Evolutionary conservation across 2,888 invertebrate species (phyloP).

Genomic region (Eupelmus urozonus): DNA sequence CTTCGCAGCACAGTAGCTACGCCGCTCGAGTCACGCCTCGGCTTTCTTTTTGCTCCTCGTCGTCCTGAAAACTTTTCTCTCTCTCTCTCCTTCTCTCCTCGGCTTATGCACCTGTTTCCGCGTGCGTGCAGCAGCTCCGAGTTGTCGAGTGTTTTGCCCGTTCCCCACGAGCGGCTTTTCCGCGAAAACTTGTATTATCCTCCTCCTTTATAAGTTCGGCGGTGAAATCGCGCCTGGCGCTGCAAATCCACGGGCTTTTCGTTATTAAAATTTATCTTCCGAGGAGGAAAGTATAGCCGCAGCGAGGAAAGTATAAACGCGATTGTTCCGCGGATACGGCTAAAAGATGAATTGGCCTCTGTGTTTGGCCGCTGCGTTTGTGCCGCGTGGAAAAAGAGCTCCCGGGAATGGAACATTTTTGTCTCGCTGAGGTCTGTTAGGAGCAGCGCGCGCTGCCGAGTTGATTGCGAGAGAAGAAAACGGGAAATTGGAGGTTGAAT

Average conservation of each 20-base stretch:
- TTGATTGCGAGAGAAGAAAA: too few species aligned
- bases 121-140: slow-evolving; percentile 27
- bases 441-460: too few species aligned
- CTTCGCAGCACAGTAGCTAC: neutral
- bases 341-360: too few species aligned
- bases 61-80: neutral
- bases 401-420: too few species aligned
- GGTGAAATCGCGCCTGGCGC: slow-evolving; percentile 15
- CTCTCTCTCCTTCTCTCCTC: neutral
- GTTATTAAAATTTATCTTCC: slow-evolving; percentile 36
- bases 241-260: slow-evolving; percentile 15
- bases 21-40: slow-evolving; percentile 15
- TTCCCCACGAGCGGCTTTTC: slow-evolving; percentile 7
- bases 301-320: neutral
- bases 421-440: too few species aligned
- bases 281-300: neutral
- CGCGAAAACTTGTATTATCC: neutral
- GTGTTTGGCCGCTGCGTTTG: too few species aligned
- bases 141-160: neutral
- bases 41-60: slow-evolving; percentile 34
- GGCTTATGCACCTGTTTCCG: slow-evolving; percentile 25
- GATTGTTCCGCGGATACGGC: neutral
- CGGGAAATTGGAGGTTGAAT: too few species aligned
- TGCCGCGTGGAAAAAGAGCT: too few species aligned
- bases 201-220: neutral